These are phyloP conservation scores for Drosophila robusta DNA, from an alignment of 2,888 invertebrate species.

Conservation along the genomic window DNA sequence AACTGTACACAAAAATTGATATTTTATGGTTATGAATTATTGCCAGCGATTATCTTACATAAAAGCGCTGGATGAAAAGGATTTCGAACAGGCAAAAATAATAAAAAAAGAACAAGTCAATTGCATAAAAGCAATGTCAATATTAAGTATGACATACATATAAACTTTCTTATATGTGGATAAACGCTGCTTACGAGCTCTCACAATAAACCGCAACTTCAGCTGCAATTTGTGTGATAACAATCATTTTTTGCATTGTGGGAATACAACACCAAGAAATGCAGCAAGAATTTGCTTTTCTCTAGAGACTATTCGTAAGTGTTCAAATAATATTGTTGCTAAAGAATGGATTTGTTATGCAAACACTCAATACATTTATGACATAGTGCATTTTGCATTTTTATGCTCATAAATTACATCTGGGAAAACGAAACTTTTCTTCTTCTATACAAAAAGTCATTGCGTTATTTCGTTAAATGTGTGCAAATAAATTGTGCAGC, in stretches of 20 bases:
- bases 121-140: constrained; percentile 32
- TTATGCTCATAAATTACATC: constrained; percentile 13
- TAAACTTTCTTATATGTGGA: constrained; percentile 19
- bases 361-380: constrained; percentile 4
- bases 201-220: constrained; percentile 22
- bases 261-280: constrained; percentile 21
- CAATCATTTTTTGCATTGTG: constrained; percentile 20
- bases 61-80: constrained; percentile 39
- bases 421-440: not conserved
- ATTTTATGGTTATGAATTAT: constrained; percentile 80
- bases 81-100: constrained; percentile 3
- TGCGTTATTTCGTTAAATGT: not conserved
- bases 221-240: constrained; percentile 15
- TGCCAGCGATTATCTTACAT: constrained; percentile 71
- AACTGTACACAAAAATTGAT: constrained; percentile 72
- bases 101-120: constrained; percentile 17
- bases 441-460: not conserved
- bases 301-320: constrained; percentile 3
- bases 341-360: constrained; percentile 36
- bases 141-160: constrained; percentile 35
- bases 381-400: constrained; percentile 12
- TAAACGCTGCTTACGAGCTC: constrained; percentile 23
- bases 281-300: constrained; percentile 7
- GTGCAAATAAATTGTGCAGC: constrained; percentile 11
- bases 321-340: constrained; percentile 44